Base-by-base conservation (phyloP, 2,797 vertebrate genomes). In the Hippopotamyrus pictus region DNA sequence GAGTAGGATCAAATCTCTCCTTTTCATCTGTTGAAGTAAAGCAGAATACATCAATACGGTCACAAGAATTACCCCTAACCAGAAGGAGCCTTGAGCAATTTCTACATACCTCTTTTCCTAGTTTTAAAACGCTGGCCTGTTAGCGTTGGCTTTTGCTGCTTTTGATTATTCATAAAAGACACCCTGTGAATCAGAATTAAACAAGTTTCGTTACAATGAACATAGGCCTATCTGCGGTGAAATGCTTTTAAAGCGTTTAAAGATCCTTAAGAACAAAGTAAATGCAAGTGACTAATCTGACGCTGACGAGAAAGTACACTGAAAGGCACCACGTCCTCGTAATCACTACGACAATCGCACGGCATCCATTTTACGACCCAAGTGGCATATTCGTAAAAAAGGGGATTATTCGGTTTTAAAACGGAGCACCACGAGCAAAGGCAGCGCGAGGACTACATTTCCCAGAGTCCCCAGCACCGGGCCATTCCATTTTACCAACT, bases 81-180 rank as follows among this genome's bases (percentile, higher is more conserved):
- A 76, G 89, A 46, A 12, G 7, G 54, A 44, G n/a, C 29, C 3
- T 37, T 25, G 29, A 12, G 25, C 88, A 33, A 90, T 0, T 25
- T 17, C 73, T 2, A 89, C 94, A 93, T 93, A 97, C 98, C 98
- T 99, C 98, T 99, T 97, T 99, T 99, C 93, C 98, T 96, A 91
- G 98, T 99, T 97, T 99, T 99, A 97, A 99, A 99, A 96, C 98
- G 98, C 97, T 99, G 98, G 96, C 98, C 98, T 90, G 98, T 99
- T 96, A 99, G 98, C 97, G 98, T 99, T 95, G 98, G 98, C 97
- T 99, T 99, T 96, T 98, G 98, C 96, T 98, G 98, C 98, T 98
- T 99, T 98, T 98, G 98, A 99, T 99, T 99, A 99, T 97, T 99
- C 98, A 99, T 99, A 99, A 99, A 99, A 99, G 97, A 98, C 97